Conservation (phyloP, 2,888 invertebrate species). For the Sarcophaga caerulescens region DNA sequence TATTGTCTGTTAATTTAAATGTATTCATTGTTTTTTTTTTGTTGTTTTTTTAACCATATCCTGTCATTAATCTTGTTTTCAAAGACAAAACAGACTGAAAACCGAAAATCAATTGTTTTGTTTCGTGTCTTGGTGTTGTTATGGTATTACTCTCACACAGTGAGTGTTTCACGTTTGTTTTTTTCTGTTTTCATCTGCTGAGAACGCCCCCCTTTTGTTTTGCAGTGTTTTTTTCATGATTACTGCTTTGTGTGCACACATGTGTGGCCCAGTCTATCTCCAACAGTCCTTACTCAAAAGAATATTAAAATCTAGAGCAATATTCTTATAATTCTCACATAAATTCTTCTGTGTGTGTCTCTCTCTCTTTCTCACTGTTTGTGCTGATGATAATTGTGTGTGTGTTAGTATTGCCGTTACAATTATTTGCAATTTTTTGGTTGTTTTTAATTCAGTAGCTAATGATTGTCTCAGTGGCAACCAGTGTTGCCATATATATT, state of each 20-base stretch:
- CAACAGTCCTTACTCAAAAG: background rate
- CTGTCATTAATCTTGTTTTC: constrained; percentile 36
- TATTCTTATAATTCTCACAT: constrained; percentile 44
- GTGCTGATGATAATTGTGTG: too few species aligned
- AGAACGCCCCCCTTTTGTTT: constrained; percentile 31
- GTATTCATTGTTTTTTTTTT: background rate
- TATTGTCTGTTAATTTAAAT: background rate
- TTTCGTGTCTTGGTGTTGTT: background rate
- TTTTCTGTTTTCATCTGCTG: background rate
- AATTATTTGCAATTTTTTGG: too few species aligned
- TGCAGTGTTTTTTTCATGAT: background rate
- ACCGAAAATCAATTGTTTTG: background rate
- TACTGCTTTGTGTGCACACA: background rate
- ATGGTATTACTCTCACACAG: background rate
- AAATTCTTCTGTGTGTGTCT: background rate
- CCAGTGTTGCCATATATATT: too few species aligned
- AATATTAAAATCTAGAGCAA: constrained; percentile 45
- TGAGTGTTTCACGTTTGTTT: background rate
- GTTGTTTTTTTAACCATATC: constrained; percentile 39
- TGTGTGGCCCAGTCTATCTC: constrained; percentile 20
- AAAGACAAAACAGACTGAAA: too few species aligned
- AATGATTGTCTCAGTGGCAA: too few species aligned
- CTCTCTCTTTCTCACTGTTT: too few species aligned
- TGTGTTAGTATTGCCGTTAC: too few species aligned
- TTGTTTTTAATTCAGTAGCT: constrained; percentile 16